Evolutionary conservation across 92 coral and sea anemone genomes (phyloP), one percentile per base, ranked within the genome.

Genomic region (Heteractis magnifica): DNA sequence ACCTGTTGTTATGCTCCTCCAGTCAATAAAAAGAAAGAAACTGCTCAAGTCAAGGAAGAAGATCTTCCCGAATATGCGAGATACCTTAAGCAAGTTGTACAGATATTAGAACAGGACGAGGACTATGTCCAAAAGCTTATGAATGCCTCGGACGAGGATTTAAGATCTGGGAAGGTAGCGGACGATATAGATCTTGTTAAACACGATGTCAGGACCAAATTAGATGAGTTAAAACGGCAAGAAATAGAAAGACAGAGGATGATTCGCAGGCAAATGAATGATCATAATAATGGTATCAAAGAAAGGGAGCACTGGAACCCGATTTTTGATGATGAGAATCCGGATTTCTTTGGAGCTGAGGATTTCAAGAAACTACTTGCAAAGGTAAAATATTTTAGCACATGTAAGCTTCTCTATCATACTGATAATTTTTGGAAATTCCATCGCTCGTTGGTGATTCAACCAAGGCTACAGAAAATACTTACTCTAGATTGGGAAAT

Each of bases 271-370:
- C 94, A 97, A 84, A 93, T 94, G 94, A 90, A 94, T 75, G 99
- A 97, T 87, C 91, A 90, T 34, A 77, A 90, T 52, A 91, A 90
- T 72, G 99, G 99, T 4, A 78, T 97, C 18, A 94, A 90, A 75
- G 98, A 93, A 85, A 79, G 99, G 49, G 99, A 97, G 82, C 77
- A 88, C 74, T 97, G 99, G 99, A 92, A 97, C 81, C 99, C 99
- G 6, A 62, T 97, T 75, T 94, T 94, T 85, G 99, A 97, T 80
- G 98, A 94, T 20, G 99, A 97, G 3, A 97, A 97, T 83, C 99
- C 98, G 11, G 90, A 97, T 86, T 94, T 94, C 89, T 97, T 97
- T 87, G 95, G 94, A 21, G 93, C 98, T 4, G 97, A 87, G 1
- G 99, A 97, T 87, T 92, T 97, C 71, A 97, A 89, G 71, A 92